Base-by-base conservation (phyloP, 2,113 vertebrate genomes). In the Syrmaticus mikado region DNA sequence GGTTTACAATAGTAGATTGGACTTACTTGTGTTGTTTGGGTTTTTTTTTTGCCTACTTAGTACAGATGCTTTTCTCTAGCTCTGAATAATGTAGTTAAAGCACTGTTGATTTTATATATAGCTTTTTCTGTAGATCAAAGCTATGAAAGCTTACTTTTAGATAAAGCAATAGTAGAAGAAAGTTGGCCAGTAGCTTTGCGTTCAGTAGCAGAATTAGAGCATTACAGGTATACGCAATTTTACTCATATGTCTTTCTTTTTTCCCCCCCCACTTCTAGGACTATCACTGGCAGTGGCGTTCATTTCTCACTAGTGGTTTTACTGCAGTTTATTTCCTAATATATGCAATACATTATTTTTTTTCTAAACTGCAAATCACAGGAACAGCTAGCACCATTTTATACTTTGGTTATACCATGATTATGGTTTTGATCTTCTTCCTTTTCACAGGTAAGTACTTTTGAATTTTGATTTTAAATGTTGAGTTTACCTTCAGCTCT, bases 261-360 rank as follows among this genome's bases (percentile, higher is more conserved):
- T 50, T 62, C 32, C 40, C 65, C 10, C 25, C 14, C 18, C 21
- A 34, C 11, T 34, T 95, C 40, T 91, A 99, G 99, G 99, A 99
- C 95, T 99, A 99, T 87, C 99, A 99, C 82, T 99, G 99, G 99
- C 99, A 99, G 95, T 99, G 99, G 99, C 98, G 99, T 41, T 99
- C 99, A 8, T 99, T 99, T 97, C 98, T 99, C 82, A 99, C 99
- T 55, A 99, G 99, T 30, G 98, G 99, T 87, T 99, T 99, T 95
- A 99, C 99, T 25, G 99, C 99, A 12, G 98, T 99, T 52, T 99
- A 99, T 90, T 98, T 99, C 93, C 98, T 99, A 66, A 97, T 99
- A 95, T 99, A 99, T 66, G 98, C 99, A 76, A 92, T 99, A 81
- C 99, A 99, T 75, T 99, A 99, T 96, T 99, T 99, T 91, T 99